Evolutionary conservation across 2,888 invertebrate genomes (phyloP), one percentile per base, ranked within the genome.

Genomic region (Ornithoptera priamus): DNA sequence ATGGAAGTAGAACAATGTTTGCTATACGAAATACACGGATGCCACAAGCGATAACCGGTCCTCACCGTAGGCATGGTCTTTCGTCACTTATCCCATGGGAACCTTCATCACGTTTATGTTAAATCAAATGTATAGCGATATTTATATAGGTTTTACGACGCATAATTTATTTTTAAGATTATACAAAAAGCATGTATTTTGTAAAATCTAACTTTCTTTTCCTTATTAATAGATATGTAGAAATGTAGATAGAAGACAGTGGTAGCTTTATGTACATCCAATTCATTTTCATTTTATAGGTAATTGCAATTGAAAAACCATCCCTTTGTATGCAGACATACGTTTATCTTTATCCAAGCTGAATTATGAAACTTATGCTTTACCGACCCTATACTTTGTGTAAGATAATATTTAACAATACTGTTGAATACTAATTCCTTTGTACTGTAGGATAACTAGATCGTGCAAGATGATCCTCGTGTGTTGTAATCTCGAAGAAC

Each of bases 241-340:
- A 90, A 89, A 88, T 92, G 91, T 91, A 92, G 90, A 91, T 91
- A 92, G 90, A 90, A 90, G 89, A 86, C 83, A 83, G 85, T 79
- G 80, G 30, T 88, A 89, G 87, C 75, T 74, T 78, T 76, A 77
- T 76, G 75, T 78, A 76, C 73, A 77, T 75, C 72, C 72, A 60
- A 68, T 58, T 46, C 42, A 72, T 73, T 73, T 76, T 76, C 71
- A 67, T 73, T 75, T 71, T 67, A 68, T 72, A 71, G 67, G 62
- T 62, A 63, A 57, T 36, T 70, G 69, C 67, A 67, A 71, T 71
- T 72, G 72, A 67, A 70, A 60, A 64, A 56, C 60, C 24, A 50
- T 61, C 53, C 53, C 18, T 65, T 58, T 62, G 42, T 58, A 66
- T 39, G 36, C 46, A 46, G 46, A 61, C 56, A 42, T 61, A 67